phyloP scores from a whole-genome alignment of 2,797 vertebrate species.

The Macropodus opercularis region DNA sequence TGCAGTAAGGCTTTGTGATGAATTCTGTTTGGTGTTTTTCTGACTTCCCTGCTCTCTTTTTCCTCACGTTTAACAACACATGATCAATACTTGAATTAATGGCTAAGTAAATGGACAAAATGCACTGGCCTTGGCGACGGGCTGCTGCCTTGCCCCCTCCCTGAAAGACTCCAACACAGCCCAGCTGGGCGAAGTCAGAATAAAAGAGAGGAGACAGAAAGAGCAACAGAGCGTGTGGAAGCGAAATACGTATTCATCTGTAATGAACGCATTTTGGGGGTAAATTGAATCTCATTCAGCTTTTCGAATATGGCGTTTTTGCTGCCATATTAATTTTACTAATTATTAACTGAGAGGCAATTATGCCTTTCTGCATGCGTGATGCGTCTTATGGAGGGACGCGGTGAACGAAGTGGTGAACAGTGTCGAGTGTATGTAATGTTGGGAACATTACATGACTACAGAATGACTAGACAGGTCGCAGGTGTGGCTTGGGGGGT shows the following conservation, averaged over 20 bases:
- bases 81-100: slow-evolving; percentile 79
- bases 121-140: slow-evolving; percentile 55
- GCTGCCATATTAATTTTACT: slow-evolving; percentile 68
- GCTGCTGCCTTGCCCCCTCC: slow-evolving; percentile 23
- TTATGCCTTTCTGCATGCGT: slow-evolving; percentile 55
- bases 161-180: slow-evolving; percentile 40
- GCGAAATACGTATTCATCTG: slow-evolving; percentile 62
- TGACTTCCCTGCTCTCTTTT: slow-evolving; percentile 47
- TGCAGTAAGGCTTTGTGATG: slow-evolving; percentile 37
- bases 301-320: slow-evolving; percentile 51
- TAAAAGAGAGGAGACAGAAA: slow-evolving; percentile 19
- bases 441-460: slow-evolving; percentile 23
- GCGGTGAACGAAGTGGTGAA: slow-evolving; percentile 38
- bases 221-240: slow-evolving; percentile 44
- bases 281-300: slow-evolving; percentile 63
- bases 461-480: slow-evolving; percentile 41
- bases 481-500: slow-evolving; percentile 63
- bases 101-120: slow-evolving; percentile 66
- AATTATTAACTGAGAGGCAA: slow-evolving; percentile 74
- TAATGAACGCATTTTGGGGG: slow-evolving; percentile 66
- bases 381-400: slow-evolving; percentile 48
- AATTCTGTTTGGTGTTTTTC: slow-evolving; percentile 54
- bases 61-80: slow-evolving; percentile 48
- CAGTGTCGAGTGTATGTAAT: slow-evolving; percentile 2
- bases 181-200: slow-evolving; percentile 38